phyloP scores from a whole-genome alignment of 2,888 invertebrate genomes.

The Drosophila falleni region DNA sequence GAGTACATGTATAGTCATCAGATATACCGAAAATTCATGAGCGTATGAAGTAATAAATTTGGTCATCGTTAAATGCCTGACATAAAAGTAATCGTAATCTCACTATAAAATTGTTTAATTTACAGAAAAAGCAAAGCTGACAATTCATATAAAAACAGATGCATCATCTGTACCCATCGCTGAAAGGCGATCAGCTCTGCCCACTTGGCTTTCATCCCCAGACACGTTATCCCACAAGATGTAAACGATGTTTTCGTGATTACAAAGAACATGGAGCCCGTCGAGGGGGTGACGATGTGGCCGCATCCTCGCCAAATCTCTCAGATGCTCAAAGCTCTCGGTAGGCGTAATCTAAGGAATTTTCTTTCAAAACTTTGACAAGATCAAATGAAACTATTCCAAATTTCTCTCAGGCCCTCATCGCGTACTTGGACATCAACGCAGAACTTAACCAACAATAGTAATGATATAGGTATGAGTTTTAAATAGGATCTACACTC shows the following conservation, averaged over 20 bases:
- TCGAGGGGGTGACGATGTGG: constrained; percentile 90
- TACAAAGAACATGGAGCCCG: constrained; percentile 95
- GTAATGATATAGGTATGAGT: constrained; percentile 83
- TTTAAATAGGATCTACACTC: background rate
- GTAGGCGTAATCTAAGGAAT: constrained; percentile 76
- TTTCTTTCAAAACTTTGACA: background rate
- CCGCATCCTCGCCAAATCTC: constrained; percentile 92
- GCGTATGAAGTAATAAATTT: background rate
- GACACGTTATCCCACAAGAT: constrained; percentile 96
- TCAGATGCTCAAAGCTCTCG: constrained; percentile 88
- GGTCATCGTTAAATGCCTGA: background rate
- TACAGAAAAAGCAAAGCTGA: constrained; percentile 70
- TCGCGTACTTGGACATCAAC: constrained; percentile 92
- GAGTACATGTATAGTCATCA: background rate
- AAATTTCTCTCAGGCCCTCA: constrained; percentile 68
- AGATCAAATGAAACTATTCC: background rate
- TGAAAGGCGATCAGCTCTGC: constrained; percentile 94
- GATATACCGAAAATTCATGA: background rate
- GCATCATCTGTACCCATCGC: constrained; percentile 86
- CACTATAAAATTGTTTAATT: constrained; percentile 1
- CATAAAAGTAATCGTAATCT: background rate
- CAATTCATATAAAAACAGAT: constrained; percentile 76
- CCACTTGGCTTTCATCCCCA: constrained; percentile 97
- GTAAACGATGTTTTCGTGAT: constrained; percentile 96
- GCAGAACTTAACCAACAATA: constrained; percentile 87